Base-by-base conservation (phyloP, 2,888 invertebrate species). In the Allygus modestus region DNA sequence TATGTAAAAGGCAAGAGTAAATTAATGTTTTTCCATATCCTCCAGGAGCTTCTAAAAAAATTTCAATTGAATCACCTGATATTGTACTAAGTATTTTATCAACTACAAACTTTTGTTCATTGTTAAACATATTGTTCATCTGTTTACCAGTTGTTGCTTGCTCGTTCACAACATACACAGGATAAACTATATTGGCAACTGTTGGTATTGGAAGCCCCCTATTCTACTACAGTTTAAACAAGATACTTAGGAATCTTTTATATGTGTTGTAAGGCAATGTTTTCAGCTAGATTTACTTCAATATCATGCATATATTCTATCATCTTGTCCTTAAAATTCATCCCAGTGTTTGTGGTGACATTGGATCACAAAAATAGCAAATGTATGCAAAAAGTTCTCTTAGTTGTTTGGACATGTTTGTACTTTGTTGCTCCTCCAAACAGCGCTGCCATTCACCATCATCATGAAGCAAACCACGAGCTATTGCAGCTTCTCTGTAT, bases 41-140 rank as follows among this genome's bases (percentile, higher is more conserved):
- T n/a, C n/a, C n/a, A n/a, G 54, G 33, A 15, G 51, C 79, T 41
- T 84, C 69, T 15, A 84, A 73, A 23, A 51, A 81, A 23, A 81
- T 75, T 5, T 20, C 65, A 26, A 7, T 26, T 7, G 28, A 26
- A 65, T 65, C 31, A 26, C 65, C 23, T 11, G 12, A 65, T 9
- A 9, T 15, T 15, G 65, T 2, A 65, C 2, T 4, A 28, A 7
- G 5, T 15, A n/a, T n/a, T n/a, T n/a, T n/a, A n/a, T n/a, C n/a
- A n/a, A n/a, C n/a, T n/a, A n/a, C n/a, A n/a, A n/a, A 4, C 28
- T 65, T 65, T 65, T 65, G 65, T 28, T 65, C 28, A 65, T 7
- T 26, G 15, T 65, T 65, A 26, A 65, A 15, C 65, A 7, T 28
- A 28, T 26, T 65, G 20, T 26, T 20, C 65, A 65, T 65, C 5